phyloP scores from a whole-genome alignment of 2,888 invertebrate genomes.

The Mamestra brassicae region DNA sequence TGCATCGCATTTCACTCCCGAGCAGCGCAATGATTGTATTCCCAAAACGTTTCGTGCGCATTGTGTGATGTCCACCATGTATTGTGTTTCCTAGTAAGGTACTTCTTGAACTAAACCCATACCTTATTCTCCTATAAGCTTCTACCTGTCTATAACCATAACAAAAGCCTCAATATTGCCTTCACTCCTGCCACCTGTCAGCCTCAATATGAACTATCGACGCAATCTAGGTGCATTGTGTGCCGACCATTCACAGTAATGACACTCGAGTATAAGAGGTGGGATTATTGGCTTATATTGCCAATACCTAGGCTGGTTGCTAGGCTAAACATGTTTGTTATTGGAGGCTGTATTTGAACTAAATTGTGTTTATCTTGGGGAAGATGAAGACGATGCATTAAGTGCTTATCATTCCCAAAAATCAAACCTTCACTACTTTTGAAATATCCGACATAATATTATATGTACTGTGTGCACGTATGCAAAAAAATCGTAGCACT shows the following conservation, averaged over 20 bases:
- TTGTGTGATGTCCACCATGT: too few relatives aligned
- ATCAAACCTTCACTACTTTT: not conserved
- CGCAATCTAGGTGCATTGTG: conserved; percentile 60
- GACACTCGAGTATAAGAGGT: conserved; percentile 54
- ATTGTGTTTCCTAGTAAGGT: not conserved
- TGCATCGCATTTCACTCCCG: not conserved
- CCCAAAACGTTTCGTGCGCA: not conserved
- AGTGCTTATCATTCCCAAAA: not conserved
- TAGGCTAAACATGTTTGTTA: conserved; percentile 36
- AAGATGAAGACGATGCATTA: not conserved
- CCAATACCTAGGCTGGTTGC: conserved; percentile 19
- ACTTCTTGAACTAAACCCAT: not conserved
- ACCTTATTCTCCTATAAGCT: not conserved
- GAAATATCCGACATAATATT: not conserved
- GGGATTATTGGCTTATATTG: conserved; percentile 55
- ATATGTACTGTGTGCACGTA: too few relatives aligned
- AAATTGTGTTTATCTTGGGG: not conserved
- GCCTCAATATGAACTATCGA: conserved; percentile 57
- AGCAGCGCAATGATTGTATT: not conserved
- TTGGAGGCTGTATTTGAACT: conserved; percentile 1
- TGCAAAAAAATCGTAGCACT: too few relatives aligned
- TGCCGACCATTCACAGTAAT: conserved; percentile 57
- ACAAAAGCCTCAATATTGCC: conserved; percentile 52
- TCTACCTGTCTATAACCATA: conserved; percentile 13
- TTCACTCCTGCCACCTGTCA: conserved; percentile 50